Base-by-base conservation (phyloP, 2,797 vertebrate genomes). In the Pitangus sulphuratus region DNA sequence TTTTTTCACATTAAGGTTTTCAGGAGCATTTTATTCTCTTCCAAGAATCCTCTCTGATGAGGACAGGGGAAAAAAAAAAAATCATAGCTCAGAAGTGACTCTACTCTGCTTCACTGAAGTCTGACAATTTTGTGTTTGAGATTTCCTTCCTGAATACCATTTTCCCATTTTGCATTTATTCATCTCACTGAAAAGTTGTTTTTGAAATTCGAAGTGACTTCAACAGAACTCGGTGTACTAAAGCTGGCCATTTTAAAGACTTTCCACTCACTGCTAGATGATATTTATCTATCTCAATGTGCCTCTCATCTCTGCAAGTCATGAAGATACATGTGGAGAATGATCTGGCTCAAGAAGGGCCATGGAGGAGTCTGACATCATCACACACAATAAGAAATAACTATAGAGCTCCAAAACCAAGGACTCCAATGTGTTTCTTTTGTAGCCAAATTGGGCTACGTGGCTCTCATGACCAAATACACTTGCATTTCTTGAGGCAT, bases 401-500 rank as follows among this genome's bases (percentile, higher is more conserved):
- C 12, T 1, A 1, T 44, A 24, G 30, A 76, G 14, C 35, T 68
- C 28, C 20, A 64, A 71, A 95, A 19, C 5, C 17, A 53, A 44
- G 30, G 12, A 8, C 11, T 75, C 1, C 14, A 8, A 2, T 33
- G 31, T 50, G 26, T 15, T 31, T 61, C 5, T 48, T 69, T 28
- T 53, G 22, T 24, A 75, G 47, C 6, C 26, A 45, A 6, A 42
- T 6, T 30, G 15, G 37, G 5, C 20, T 56, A 18, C 3, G 1
- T 31, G 35, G 33, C 2, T 76, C 5, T 72, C 5, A 1, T 0
- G 6, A 30, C 16, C 1, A 2, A 56, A 53, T 3, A 6, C 1
- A 2, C 2, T 75, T 40, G 8, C 16, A 1, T 64, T 87, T 62
- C 31, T 72, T 42, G 22, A 16, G 7, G 14, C 4, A 8, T 22